A percentile compares a stretch with the other conserved stretches of the same genome.
These are phyloP conservation scores for Gorilla gorilla DNA, from an alignment of 2,113 vertebrate genomes.

Conservation along the genomic window DNA sequence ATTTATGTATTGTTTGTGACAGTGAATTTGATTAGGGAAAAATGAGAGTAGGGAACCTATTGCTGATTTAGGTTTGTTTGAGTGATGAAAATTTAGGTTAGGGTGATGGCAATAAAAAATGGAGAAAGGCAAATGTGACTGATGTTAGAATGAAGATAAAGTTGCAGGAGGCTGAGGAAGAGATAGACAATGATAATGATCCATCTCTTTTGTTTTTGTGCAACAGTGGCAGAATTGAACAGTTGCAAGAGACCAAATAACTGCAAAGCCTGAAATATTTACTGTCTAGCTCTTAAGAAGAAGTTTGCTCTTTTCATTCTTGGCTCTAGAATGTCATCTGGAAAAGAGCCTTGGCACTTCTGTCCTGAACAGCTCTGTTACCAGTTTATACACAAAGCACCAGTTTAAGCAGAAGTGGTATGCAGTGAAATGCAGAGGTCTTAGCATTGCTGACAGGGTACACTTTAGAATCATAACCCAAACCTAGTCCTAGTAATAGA, in stretches of 20 bases:
- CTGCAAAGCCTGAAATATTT: constrained; percentile 3
- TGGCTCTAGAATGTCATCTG: neutral
- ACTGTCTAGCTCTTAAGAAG: neutral
- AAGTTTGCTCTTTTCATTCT: neutral
- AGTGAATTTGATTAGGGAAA: neutral
- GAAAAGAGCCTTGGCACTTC: neutral
- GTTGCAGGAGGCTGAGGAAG: neutral
- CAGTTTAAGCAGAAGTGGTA: neutral
- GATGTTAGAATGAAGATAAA: neutral
- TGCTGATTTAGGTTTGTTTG: neutral
- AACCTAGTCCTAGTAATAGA: neutral
- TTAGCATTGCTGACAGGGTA: neutral
- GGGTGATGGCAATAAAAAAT: neutral
- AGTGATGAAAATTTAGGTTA: neutral
- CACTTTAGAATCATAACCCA: neutral
- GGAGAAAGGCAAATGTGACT: neutral
- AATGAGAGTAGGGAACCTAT: neutral
- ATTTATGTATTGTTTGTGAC: neutral
- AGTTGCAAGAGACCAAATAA: neutral
- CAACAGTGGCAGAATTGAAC: neutral
- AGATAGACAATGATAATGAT: neutral
- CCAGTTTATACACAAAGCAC: neutral
- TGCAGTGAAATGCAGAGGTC: neutral
- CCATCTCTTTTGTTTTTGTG: neutral
- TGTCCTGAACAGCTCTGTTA: neutral